These are phyloP conservation scores for Dolichotis patagonum DNA, from an alignment of 2,113 vertebrate genomes.

Conservation along the genomic window DNA sequence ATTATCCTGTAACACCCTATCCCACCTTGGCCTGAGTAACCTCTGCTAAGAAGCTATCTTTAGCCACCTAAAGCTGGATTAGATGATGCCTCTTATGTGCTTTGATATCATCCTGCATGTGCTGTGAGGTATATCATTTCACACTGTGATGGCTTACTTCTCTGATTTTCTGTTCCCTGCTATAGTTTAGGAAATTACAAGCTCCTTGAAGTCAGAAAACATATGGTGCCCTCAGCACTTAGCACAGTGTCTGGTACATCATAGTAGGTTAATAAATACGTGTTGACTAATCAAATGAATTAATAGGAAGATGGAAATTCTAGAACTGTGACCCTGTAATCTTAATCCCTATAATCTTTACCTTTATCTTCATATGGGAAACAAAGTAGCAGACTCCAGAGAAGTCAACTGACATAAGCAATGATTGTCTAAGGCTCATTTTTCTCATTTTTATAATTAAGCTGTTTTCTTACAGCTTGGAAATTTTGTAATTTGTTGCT, in stretches of 20 bases:
- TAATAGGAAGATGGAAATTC: background rate
- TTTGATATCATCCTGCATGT: background rate
- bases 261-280: slow-evolving; percentile 45
- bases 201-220: background rate
- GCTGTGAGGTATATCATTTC: background rate
- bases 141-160: background rate
- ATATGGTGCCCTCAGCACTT: background rate
- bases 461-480: background rate
- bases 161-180: slow-evolving; percentile 44
- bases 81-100: background rate
- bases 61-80: slow-evolving; percentile 22
- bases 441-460: slow-evolving; percentile 26
- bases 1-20: background rate
- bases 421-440: background rate
- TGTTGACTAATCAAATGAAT: slow-evolving; percentile 42
- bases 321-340: background rate
- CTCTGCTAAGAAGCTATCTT: slow-evolving; percentile 1
- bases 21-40: background rate
- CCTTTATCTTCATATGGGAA: background rate
- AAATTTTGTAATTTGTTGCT: slow-evolving; percentile 38
- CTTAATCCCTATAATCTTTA: background rate
- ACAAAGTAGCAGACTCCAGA: slow-evolving; percentile 21
- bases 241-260: slow-evolving; percentile 23
- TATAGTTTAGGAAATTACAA: slow-evolving; percentile 42
- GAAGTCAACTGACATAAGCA: slow-evolving; percentile 6